These are phyloP conservation scores for Tipula unca DNA, from an alignment of 2,888 invertebrate genomes.

Conservation along the genomic window DNA sequence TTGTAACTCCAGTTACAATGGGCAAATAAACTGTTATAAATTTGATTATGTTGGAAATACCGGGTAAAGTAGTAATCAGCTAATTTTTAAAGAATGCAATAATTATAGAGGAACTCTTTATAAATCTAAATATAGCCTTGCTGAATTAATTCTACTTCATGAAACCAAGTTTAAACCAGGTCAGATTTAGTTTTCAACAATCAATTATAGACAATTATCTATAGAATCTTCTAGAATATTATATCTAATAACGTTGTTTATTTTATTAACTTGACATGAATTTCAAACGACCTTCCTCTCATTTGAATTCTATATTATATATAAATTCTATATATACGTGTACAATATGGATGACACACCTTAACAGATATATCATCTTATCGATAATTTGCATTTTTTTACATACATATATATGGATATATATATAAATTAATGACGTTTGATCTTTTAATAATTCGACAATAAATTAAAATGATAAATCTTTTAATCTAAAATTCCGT, in stretches of 20 bases:
- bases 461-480: slow-evolving; percentile 8
- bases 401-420: neutral
- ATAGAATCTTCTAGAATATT: neutral
- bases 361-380: neutral
- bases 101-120: too few relatives aligned
- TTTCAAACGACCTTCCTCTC: neutral
- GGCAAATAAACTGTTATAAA: too few relatives aligned
- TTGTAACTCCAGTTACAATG: too few relatives aligned
- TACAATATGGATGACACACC: neutral
- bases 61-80: too few relatives aligned
- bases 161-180: too few relatives aligned
- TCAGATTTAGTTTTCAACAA: too few relatives aligned
- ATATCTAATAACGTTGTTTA: neutral
- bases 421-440: neutral
- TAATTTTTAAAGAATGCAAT: too few relatives aligned
- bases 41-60: too few relatives aligned
- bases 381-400: neutral
- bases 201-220: neutral
- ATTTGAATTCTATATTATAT: neutral
- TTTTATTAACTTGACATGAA: neutral
- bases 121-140: too few relatives aligned
- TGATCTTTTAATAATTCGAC: neutral
- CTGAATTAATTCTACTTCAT: too few relatives aligned
- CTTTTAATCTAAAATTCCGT: neutral
- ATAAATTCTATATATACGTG: neutral